Conservation (phyloP, 2,888 invertebrate genomes). For the Pyrocoelia pectoralis region DNA sequence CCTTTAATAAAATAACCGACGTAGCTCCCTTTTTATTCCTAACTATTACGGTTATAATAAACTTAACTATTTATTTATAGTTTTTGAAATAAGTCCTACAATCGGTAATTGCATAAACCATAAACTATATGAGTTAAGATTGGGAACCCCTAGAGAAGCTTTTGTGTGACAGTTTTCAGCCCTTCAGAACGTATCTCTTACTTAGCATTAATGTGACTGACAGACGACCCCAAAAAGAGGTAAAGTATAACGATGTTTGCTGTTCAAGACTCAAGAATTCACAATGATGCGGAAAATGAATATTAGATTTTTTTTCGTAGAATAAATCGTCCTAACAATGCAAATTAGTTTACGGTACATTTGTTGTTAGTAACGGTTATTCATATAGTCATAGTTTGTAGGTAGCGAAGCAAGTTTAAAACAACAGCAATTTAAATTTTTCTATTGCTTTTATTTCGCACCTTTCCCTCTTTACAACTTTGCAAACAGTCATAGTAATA, state of each 20-base stretch:
- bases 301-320: too few relatives aligned
- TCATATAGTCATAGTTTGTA: slow-evolving; percentile 20
- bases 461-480: slow-evolving; percentile 23
- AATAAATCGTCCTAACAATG: neutral
- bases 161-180: neutral
- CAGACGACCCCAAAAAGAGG: slow-evolving; percentile 10
- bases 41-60: too few relatives aligned
- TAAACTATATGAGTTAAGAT: too few relatives aligned
- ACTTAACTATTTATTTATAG: too few relatives aligned
- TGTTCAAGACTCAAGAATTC: neutral
- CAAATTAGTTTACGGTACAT: neutral
- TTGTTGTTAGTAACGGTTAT: neutral
- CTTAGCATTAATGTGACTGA: slow-evolving; percentile 14
- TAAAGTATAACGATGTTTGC: slow-evolving; percentile 13
- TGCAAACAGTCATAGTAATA: slow-evolving; percentile 25
- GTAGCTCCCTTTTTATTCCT: too few relatives aligned
- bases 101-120: too few relatives aligned
- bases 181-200: slow-evolving; percentile 9
- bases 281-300: too few relatives aligned
- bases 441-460: slow-evolving; percentile 28
- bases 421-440: slow-evolving; percentile 35
- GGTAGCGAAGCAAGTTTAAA: slow-evolving; percentile 25
- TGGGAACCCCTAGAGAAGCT: too few relatives aligned
- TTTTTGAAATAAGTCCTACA: too few relatives aligned
- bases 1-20: too few relatives aligned